A percentile compares a stretch with the other conserved stretches of the same genome.
Evolutionary conservation across 1,140 invertebrate genomes (phyloP).

Genomic region (Drosophila obscura): DNA sequence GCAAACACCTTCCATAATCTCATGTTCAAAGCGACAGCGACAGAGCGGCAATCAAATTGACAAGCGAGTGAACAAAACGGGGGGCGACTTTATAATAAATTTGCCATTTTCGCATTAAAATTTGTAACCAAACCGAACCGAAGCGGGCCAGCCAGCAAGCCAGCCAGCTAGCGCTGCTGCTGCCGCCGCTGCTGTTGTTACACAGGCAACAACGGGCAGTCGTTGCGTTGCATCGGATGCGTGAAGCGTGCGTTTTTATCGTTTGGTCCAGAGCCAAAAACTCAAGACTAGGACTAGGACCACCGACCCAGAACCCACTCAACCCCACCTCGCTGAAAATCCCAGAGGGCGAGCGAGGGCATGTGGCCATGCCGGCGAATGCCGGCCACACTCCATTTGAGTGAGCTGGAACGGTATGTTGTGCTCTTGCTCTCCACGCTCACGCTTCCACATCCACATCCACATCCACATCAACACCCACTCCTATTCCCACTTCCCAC

Average conservation of each 20-base stretch:
- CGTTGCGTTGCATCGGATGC: constrained; percentile 36
- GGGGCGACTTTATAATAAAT: constrained; percentile 74
- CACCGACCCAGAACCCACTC: neutral
- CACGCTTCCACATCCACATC: constrained; percentile 7
- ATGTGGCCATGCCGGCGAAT: constrained; percentile 55
- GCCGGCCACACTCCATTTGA: constrained; percentile 54
- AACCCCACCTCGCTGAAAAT: neutral
- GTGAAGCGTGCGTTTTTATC: constrained; percentile 16
- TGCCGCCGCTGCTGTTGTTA: neutral
- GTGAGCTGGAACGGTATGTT: constrained; percentile 71
- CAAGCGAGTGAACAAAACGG: constrained; percentile 74
- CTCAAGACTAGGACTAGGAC: neutral
- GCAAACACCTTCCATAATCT: constrained; percentile 77
- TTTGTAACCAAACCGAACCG: constrained; percentile 71
- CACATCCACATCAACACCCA: neutral
- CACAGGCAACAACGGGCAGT: constrained; percentile 23
- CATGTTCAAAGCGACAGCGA: constrained; percentile 69
- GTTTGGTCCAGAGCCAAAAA: constrained; percentile 3
- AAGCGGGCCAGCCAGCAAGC: constrained; percentile 18
- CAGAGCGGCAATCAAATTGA: constrained; percentile 71
- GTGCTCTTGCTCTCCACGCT: constrained; percentile 11
- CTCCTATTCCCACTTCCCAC: neutral
- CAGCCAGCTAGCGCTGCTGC: constrained; percentile 16
- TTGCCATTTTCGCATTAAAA: constrained; percentile 83
- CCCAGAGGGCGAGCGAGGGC: constrained; percentile 15